Evolutionary conservation across 2,113 vertebrate genomes (phyloP), one percentile per base, ranked within the genome.

Genomic region (Scomber japonicus): DNA sequence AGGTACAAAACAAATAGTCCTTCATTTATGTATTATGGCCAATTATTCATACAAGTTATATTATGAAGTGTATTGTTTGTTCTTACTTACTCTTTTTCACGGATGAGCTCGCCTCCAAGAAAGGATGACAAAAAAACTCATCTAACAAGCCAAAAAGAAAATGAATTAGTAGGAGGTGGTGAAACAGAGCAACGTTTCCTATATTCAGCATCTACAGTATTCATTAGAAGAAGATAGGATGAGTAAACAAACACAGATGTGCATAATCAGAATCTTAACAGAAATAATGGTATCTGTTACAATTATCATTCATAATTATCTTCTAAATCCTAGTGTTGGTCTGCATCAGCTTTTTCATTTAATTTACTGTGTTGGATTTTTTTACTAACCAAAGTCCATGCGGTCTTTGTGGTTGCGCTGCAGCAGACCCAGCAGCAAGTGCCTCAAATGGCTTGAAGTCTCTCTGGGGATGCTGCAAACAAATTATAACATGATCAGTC

Each of bases 31-130:
- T 65, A 16, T 49, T 62, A 12, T 16, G 16, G 30, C 50, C 15
- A 60, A 35, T 48, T 27, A 19, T 27, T 12, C n/a, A 63, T 7
- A 27, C 14, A 21, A 45, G 7, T 11, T 31, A 1, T 31, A n/a
- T 12, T 35, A 12, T 64, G 13, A 75, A 17, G 13, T 16, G 1
- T 2, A 15, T n/a, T 10, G 48, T 66, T 50, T 64, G 30, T 74
- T 87, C 12, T 53, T 62, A 97, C 98, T 97, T 92, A 99, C 98
- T 97, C 93, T 99, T 99, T 93, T 97, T 99, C 94, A 99, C 93
- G 16, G 96, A 96, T 57, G 97, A 95, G 85, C 96, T 97, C 59
- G 96, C 94, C 62, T 99, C 97, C 31, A 99, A 92, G 92, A 98
- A 99, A 0, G 97, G 95, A 87, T 99, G 97, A 84, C 91, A 95